Percentiles rank a stretch among this genome's conserved stretches.
phyloP scores from a whole-genome alignment of 2,113 vertebrate genomes.

The Chamaetylas fuelleborni region DNA sequence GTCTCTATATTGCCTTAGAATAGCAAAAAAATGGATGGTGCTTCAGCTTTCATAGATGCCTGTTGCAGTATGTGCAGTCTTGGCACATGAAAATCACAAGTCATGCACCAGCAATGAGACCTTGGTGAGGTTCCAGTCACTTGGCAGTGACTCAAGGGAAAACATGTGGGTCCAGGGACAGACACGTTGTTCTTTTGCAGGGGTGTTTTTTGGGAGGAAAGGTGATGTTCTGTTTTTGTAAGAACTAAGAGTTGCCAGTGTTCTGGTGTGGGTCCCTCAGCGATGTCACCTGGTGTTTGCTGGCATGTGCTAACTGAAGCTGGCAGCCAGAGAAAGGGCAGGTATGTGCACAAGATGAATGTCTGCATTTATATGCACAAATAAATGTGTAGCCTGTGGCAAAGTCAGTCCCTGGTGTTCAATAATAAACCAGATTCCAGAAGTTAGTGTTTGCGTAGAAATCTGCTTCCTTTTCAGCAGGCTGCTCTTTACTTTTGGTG shows the following conservation, averaged over 20 bases:
- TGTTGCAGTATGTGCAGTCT: neutral
- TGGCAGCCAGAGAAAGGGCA: conserved; percentile 14
- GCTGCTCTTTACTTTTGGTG: neutral
- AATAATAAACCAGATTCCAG: neutral
- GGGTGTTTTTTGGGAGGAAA: neutral
- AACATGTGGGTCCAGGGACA: neutral
- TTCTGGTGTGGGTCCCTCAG: neutral
- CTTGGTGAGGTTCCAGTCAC: neutral
- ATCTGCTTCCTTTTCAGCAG: neutral
- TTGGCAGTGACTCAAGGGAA: neutral
- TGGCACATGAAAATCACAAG: neutral
- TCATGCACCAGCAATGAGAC: neutral
- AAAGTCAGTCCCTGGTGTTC: conserved; percentile 16
- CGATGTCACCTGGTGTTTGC: neutral
- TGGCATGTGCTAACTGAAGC: neutral
- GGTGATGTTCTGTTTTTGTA: neutral
- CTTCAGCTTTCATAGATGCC: neutral
- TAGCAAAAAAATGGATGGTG: neutral
- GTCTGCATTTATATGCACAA: neutral
- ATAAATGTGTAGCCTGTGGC: conserved; percentile 19
- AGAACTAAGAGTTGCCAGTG: neutral
- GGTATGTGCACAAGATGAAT: neutral
- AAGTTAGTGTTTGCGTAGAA: neutral
- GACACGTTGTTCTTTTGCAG: neutral
- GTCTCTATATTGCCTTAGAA: neutral